Conservation (phyloP, 2,797 vertebrate species). For the Valencia hispanica region DNA sequence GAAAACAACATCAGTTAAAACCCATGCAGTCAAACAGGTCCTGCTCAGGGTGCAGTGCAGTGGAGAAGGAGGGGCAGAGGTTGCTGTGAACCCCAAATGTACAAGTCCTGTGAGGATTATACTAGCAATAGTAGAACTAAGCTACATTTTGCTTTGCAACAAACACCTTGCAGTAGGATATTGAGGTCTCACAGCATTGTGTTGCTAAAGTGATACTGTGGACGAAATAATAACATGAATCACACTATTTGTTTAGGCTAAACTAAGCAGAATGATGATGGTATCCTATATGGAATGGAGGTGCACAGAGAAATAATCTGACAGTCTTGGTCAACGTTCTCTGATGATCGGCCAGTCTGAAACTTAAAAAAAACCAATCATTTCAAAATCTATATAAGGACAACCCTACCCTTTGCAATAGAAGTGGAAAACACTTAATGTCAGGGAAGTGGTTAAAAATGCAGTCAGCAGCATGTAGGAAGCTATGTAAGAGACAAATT, state of each 20-base stretch:
- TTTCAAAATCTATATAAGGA: not conserved
- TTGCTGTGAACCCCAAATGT: conserved; percentile 53
- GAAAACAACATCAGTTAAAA: conserved; percentile 64
- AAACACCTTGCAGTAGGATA: not conserved
- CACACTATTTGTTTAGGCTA: not conserved
- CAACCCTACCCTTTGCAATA: not conserved
- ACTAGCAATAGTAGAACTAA: not conserved
- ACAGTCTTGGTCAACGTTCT: not conserved
- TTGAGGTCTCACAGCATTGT: not conserved
- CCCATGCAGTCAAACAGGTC: conserved; percentile 67
- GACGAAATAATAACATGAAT: not conserved
- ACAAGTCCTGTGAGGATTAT: conserved; percentile 19
- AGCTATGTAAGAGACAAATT: not conserved
- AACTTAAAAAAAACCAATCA: not conserved
- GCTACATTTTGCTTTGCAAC: not conserved
- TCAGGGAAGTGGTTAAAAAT: not conserved
- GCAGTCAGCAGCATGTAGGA: not conserved
- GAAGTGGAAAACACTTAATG: not conserved
- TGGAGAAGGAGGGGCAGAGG: conserved; percentile 60
- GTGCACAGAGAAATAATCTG: not conserved
- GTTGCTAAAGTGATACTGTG: not conserved
- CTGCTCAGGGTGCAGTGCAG: conserved; percentile 62
- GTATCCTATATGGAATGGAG: not conserved
- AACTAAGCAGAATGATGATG: not conserved
- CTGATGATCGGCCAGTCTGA: not conserved